Base-by-base conservation (phyloP, 2,888 invertebrate genomes). In the Perizoma flavofasciatum region DNA sequence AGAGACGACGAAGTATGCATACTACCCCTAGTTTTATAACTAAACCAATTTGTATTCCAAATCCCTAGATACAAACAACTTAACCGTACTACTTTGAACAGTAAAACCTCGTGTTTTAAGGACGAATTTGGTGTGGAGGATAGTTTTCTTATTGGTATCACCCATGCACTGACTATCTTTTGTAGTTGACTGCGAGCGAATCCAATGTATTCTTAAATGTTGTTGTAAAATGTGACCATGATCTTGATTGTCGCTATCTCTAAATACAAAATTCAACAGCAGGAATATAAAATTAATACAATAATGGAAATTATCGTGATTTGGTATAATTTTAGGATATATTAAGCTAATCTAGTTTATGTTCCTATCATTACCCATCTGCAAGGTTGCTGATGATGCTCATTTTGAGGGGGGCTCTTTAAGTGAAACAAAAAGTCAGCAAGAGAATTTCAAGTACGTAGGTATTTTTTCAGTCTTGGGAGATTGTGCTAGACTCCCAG, bases 1-100 rank as follows among this genome's bases (percentile, higher is more conserved):
- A 61, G 79, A 74, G 78, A 79, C 72, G 72, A 71, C 75, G 75
- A 72, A 78, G 76, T 76, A 75, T 77, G 78, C 75, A 81, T 78
- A 70, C 77, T 78, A 74, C 69, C 75, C 71, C 74, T 75, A 82
- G 84, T 88, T 88, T 86, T 86, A 81, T 82, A 88, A 88, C 88
- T 83, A 83, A 86, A 84, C 75, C 86, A 79, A 86, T 89, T 88
- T 87, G 86, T 86, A 85, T 85, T 80, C 84, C 69, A 79, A 54
- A 55, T 62, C 62, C 62, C 62, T 49, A 37, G 62, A 59, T 45
- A 52, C 35, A 45, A 40, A 40, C 34, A 49, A 54, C 47, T 48
- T 37, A 10, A 40, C 5, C 22, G 10, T 11, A 45, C 51, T 52
- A 58, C 41, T 62, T 58, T 59, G 45, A 37, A 45, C 58, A 40